Percentiles rank a stretch among this genome's conserved stretches.
Evolutionary conservation across 2,113 vertebrate species (phyloP).

Genomic region (Onychorhynchus coronatus): DNA sequence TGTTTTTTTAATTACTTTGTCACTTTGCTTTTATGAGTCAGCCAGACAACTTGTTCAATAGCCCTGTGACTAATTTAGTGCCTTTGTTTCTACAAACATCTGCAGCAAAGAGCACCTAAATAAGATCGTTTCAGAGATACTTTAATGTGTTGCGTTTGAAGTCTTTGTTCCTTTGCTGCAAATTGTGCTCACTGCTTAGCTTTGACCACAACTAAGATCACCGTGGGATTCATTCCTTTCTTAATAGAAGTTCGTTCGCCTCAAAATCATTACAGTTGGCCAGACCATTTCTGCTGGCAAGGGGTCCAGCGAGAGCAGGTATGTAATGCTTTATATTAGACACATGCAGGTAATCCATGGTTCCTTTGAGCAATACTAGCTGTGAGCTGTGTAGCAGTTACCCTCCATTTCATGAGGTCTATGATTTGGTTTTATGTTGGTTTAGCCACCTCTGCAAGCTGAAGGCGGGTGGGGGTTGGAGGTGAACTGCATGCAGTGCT

Average conservation of each 20-base stretch:
- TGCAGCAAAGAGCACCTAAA: background rate
- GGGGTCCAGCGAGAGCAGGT: background rate
- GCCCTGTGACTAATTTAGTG: conserved; percentile 35
- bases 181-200: background rate
- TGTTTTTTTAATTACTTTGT: background rate
- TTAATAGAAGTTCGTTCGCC: background rate
- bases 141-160: background rate
- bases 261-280: background rate
- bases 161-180: background rate
- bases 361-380: background rate
- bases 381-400: background rate
- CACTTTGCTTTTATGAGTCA: conserved; percentile 69
- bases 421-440: background rate
- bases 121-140: background rate
- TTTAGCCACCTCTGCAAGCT: background rate
- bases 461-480: background rate
- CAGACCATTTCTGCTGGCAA: background rate
- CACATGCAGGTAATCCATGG: background rate
- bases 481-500: background rate
- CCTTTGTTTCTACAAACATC: background rate
- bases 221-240: background rate
- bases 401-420: background rate
- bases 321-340: background rate
- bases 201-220: conserved; percentile 14
- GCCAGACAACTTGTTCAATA: conserved; percentile 22